Conservation (phyloP, 92 coral and sea anemone species). For the Scolanthus callimorphus region DNA sequence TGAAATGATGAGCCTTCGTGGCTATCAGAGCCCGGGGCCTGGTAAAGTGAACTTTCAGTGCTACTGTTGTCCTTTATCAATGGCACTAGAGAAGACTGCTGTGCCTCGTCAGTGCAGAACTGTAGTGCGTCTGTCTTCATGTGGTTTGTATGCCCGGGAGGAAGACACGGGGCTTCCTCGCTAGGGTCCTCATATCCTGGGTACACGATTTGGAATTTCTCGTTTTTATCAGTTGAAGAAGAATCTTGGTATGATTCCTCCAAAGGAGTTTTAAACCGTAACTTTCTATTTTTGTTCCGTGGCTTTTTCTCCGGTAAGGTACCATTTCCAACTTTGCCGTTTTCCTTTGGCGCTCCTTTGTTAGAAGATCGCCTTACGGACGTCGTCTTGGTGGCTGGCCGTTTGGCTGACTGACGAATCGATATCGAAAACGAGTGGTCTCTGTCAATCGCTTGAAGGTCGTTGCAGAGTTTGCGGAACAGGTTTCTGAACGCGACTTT, state of each 20-base stretch:
- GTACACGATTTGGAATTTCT: not conserved
- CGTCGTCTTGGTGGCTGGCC: not conserved
- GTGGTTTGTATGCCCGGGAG: not conserved
- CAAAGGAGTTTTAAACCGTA: slow-evolving; percentile 14
- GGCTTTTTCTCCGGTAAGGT: not conserved
- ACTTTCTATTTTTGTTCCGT: slow-evolving; percentile 1
- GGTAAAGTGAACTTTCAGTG: no score
- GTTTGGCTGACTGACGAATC: slow-evolving; percentile 8
- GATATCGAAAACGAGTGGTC: slow-evolving; percentile 32
- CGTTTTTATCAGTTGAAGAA: slow-evolving; percentile 6
- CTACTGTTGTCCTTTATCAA: not conserved
- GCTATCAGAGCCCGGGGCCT: no score
- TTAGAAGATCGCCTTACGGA: slow-evolving; percentile 6
- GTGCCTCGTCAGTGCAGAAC: not conserved
- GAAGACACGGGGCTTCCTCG: not conserved
- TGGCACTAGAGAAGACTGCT: not conserved
- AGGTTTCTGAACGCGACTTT: slow-evolving; percentile 79
- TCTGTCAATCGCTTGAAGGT: slow-evolving; percentile 7
- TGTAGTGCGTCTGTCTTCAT: not conserved
- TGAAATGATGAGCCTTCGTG: no score
- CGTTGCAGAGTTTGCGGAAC: slow-evolving; percentile 36
- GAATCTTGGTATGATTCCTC: slow-evolving; percentile 31
- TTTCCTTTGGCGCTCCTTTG: not conserved
- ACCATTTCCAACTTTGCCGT: slow-evolving; percentile 20
- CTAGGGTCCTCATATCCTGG: not conserved